These are phyloP conservation scores for Holacanthella duospinosa DNA, from an alignment of 2,888 invertebrate species.

Conservation along the genomic window DNA sequence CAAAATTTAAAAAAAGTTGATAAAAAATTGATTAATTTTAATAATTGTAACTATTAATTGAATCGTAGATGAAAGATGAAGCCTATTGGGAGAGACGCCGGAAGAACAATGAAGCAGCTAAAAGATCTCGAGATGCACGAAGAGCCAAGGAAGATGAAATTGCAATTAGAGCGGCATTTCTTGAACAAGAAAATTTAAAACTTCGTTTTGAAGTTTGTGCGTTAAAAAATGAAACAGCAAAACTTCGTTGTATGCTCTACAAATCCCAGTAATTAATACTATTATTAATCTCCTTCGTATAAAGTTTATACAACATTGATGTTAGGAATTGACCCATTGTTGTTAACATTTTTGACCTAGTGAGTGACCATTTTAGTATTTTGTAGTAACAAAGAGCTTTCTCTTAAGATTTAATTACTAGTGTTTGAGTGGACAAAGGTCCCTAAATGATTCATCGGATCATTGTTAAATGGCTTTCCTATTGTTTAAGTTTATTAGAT, in stretches of 20 bases:
- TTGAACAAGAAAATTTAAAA: conserved; percentile 78
- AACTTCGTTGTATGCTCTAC: conserved; percentile 48
- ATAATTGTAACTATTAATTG: not conserved
- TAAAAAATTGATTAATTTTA: not conserved
- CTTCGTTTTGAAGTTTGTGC: conserved; percentile 58
- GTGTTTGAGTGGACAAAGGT: no score
- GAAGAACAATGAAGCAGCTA: conserved; percentile 91
- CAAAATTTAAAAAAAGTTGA: not conserved
- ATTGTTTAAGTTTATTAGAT: no score
- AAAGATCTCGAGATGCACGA: conserved; percentile 80
- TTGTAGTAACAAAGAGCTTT: no score
- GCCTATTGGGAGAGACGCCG: conserved; percentile 77
- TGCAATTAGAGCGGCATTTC: conserved; percentile 71
- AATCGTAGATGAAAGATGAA: conserved; percentile 53
- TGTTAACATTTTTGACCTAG: no score
- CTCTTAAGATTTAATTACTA: no score
- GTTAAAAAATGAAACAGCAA: conserved; percentile 53
- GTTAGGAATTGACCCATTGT: no score
- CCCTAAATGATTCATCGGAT: no score
- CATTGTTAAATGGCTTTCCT: no score
- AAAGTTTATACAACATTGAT: no score
- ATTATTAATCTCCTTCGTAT: no score
- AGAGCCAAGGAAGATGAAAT: conserved; percentile 84
- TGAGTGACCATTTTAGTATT: no score
- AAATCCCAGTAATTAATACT: conserved; percentile 23